phyloP scores from a whole-genome alignment of 2,888 invertebrate species.

The Drosophila mimetica region DNA sequence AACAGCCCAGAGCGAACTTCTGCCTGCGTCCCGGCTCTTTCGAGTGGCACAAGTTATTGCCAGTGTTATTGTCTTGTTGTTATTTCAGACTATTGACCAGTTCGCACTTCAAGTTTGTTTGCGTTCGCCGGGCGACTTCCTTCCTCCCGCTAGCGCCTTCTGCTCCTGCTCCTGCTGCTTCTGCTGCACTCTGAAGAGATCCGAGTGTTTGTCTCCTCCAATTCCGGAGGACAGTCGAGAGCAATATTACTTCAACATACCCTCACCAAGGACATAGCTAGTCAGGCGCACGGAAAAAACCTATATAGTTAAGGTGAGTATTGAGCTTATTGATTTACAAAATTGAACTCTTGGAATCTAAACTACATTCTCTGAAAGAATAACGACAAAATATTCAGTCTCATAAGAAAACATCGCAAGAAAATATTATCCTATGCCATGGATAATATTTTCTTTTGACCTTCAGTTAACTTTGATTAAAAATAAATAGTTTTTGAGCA shows the following conservation, averaged over 20 bases:
- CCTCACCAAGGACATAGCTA: neutral
- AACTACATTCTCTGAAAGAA: too few relatives aligned
- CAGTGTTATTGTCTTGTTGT: conserved; percentile 77
- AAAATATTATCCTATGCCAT: too few relatives aligned
- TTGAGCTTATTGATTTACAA: too few relatives aligned
- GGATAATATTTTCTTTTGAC: too few relatives aligned
- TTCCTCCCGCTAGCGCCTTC: conserved; percentile 1
- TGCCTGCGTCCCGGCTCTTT: conserved; percentile 33
- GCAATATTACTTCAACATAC: conserved; percentile 46
- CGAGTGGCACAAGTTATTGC: conserved; percentile 65
- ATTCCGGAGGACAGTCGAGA: conserved; percentile 6
- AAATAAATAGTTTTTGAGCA: too few relatives aligned
- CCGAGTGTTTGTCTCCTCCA: conserved; percentile 48
- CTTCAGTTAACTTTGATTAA: too few relatives aligned
- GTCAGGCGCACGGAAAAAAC: too few relatives aligned
- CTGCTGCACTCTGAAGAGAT: conserved; percentile 23
- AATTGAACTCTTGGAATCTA: too few relatives aligned
- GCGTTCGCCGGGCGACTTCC: conserved; percentile 42
- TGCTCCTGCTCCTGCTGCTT: neutral
- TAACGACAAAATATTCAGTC: too few relatives aligned
- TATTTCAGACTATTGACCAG: conserved; percentile 79
- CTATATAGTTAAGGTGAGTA: too few relatives aligned
- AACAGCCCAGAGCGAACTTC: conserved; percentile 61
- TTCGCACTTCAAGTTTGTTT: conserved; percentile 72
- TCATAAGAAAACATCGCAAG: too few relatives aligned